Base-by-base conservation (phyloP, 2,888 invertebrate genomes). In the Drosophila paranaensis region DNA sequence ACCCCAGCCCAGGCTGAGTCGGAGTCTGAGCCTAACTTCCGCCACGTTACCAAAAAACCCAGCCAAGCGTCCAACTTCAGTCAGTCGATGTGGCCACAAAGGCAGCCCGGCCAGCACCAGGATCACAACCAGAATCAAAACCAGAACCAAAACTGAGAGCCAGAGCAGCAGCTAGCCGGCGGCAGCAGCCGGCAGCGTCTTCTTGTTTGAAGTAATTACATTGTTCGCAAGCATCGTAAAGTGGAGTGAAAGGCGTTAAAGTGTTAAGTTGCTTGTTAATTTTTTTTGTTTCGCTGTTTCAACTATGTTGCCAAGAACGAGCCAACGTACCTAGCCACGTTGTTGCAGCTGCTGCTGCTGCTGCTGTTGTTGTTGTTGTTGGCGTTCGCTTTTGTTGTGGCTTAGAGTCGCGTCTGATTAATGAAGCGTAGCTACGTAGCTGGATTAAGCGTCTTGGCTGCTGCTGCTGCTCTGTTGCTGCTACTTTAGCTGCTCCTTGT, bases 191-290 rank as follows among this genome's bases (percentile, higher is more conserved):
- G 61, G 64, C 74, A 71, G 66, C 69, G 55, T 79, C 80, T 74
- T 72, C 80, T 77, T 81, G 77, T 81, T 86, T 83, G 80, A 88
- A 86, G 86, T 86, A 86, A 86, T 86, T 86, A 86, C 86, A 86
- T 86, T 88, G 86, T 86, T 85, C 88, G 79, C 83, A 69, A 79
- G 81, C 85, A 82, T 81, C 88, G 81, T 79, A 85, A 85, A 86
- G 79, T 87, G 84, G 80, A 86, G 85, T 81, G 83, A 88, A 82
- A 89, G 89, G 87, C 90, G 87, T 89, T 87, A 89, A 87, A 87
- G 87, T 87, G 87, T 88, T 88, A 88, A 88, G 88, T 86, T 88
- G 83, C 90, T 89, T 89, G 88, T 89, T 86, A 87, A 89, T 88
- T 87, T 89, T 84, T 87, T 37, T 46, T 39, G 45, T 56, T 66